Evolutionary conservation across 2,797 vertebrate species (phyloP), one percentile per base, ranked within the genome.

Genomic region (Poliocrania exsul): DNA sequence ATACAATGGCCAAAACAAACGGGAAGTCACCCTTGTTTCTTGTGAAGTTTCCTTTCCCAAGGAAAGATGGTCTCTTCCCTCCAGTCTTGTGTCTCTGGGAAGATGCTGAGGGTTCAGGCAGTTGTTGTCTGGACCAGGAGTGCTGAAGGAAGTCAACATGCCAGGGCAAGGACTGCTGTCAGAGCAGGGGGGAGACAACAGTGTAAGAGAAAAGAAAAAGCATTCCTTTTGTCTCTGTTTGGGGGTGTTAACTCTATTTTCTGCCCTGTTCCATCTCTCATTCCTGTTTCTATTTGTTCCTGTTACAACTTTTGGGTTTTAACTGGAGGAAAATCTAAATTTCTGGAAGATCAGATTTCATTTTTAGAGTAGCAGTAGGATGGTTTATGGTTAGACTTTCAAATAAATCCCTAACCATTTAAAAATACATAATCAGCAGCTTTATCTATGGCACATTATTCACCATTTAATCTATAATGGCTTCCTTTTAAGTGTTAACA

Each of bases 401-500:
- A 91, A 70, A 56, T 72, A 56, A 26, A 49, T 74, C 40, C 35
- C 42, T 69, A 90, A 46, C 54, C 35, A 33, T 84, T 90, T 86
- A 79, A 91, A 93, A 90, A 93, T 57, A 91, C 31, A 17, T 72
- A 86, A 93, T 75, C 73, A 84, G 54, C 26, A 83, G 73, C 77
- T 95, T 92, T 90, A 92, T 88, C 80, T 81, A 11, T 90, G 80
- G 37, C 40, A 74, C 35, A 13, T 86, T 73, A 90, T 84, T 92
- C 80, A 79, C 51, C 33, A 42, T 87, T 86, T 91, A 88, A 87
- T 77, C 58, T 83, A 26, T 62, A 91, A 93, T 31, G 49, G 19
- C 28, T 96, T 91, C 28, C 44, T 94, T 83, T 86, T 53, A 86
- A 72, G 51, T 8, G 1, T 88, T 90, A 92, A 62, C 56, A 51